Conservation (phyloP, 2,888 invertebrate species). For the Drosophila ezoana region DNA sequence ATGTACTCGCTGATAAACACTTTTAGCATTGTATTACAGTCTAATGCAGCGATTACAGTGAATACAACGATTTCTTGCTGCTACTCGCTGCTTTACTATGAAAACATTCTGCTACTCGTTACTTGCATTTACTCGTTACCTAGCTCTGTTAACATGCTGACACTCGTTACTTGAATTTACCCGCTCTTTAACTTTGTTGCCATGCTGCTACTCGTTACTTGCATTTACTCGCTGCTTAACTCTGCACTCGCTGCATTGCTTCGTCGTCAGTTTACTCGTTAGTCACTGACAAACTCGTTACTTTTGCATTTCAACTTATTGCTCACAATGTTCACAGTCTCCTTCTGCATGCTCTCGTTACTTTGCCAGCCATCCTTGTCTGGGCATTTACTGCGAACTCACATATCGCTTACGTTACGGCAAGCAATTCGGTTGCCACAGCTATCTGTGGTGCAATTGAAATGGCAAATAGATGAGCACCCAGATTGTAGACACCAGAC, state of each 20-base stretch:
- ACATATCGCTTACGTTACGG: constrained; percentile 5
- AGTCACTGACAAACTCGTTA: background rate
- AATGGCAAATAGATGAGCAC: constrained; percentile 47
- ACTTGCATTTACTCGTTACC: background rate
- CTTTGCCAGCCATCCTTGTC: background rate
- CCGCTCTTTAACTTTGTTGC: background rate
- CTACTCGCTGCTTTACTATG: too few species aligned
- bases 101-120: background rate
- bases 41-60: too few species aligned
- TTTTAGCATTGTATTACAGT: background rate
- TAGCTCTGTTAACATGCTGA: too few species aligned
- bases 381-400: background rate
- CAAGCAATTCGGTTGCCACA: constrained; percentile 2
- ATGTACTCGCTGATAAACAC: background rate
- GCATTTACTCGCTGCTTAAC: background rate
- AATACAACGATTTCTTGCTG: too few species aligned
- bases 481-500: constrained; percentile 38
- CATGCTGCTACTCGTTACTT: background rate
- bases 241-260: background rate
- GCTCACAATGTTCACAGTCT: background rate
- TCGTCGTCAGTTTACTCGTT: background rate
- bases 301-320: background rate
- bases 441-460: constrained; percentile 25
- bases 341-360: background rate
- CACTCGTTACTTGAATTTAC: background rate